Percentiles rank a stretch among this genome's conserved stretches.
phyloP scores from a whole-genome alignment of 2,113 vertebrate species.

The Lagopus leucura region DNA sequence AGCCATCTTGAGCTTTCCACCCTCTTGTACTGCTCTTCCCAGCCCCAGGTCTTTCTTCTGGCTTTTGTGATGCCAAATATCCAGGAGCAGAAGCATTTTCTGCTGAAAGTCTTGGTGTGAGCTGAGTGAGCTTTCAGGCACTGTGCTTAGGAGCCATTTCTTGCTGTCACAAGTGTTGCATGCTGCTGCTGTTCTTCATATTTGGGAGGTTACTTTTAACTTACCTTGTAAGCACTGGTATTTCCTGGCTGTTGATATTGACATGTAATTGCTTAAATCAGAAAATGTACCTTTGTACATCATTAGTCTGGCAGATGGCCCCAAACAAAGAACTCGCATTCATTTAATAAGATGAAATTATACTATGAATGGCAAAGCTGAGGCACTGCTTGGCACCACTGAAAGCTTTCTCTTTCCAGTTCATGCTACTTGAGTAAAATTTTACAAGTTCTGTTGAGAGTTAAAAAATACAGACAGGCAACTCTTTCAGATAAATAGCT shows the following conservation, averaged over 20 bases:
- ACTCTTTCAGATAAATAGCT: background rate
- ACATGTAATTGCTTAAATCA: background rate
- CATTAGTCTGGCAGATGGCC: accelerated
- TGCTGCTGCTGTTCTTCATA: background rate
- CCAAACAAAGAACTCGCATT: background rate
- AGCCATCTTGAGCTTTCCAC: accelerated
- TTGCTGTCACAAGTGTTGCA: background rate
- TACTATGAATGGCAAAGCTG: background rate
- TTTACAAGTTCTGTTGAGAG: background rate
- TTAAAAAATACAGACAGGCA: accelerated
- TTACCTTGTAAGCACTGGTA: background rate
- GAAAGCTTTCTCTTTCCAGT: background rate
- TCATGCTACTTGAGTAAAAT: background rate
- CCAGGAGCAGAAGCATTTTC: background rate
- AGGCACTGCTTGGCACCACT: background rate
- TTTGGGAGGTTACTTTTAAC: background rate
- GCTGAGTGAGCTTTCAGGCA: background rate
- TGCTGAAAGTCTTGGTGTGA: background rate
- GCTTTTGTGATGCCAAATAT: background rate
- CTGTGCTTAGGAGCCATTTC: background rate
- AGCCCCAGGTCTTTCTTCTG: background rate
- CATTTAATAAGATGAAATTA: background rate
- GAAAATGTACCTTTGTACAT: background rate
- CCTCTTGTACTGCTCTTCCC: background rate
- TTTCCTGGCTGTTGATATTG: background rate